Base-by-base conservation (phyloP, 1,140 invertebrate species). In the Bursaphelenchus mucronatus region DNA sequence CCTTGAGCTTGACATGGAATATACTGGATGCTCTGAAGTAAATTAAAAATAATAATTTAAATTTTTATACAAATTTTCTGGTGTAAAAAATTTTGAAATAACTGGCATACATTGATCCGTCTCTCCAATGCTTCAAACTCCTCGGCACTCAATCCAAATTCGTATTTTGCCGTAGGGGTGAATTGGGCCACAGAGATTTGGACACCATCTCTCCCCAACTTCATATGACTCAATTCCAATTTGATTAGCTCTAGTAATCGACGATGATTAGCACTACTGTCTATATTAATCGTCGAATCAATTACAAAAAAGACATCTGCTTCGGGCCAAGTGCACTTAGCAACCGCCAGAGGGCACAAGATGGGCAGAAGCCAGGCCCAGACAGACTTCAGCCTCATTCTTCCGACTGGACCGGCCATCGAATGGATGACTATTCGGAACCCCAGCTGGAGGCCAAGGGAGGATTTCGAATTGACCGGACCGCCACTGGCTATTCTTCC, bases 131-230 rank as follows among this genome's bases (percentile, higher is more conserved):
- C 39, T 21, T 68, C 66, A 45, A 47, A 44, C 39, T 68, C 67
- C 17, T 66, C 51, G 13, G 64, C 13, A 11, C 67, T 21, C 15
- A 68, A 69, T 5, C 67, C 67, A 19, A 68, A 69, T 44, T 68
- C 67, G 51, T 70, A 70, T 69, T 69, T 68, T 5, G 66, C 64
- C 11, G 68, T 51, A 13, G 67, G 67, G 19, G 67, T 68, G 54
- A 68, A 68, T 21, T 68, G 67, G 11, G 57, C 66, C 13, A 68
- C 61, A 41, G 64, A 63, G 2, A 66, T 40, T 68, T 59, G 61
- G 45, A 11, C 45, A 6, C 57, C 57, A 50, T 59, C 57, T 13
- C 13, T 11, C 1, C 40, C 40, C 57, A 39, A 59, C 21, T 50
- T 45, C 57, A 59, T 30, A 40, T 30, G 63, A 13, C 41, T 17